A percentile compares a stretch with the other conserved stretches of the same genome.
Conservation (phyloP, 2,888 invertebrate genomes). For the Tenthredo scrophulariae region DNA sequence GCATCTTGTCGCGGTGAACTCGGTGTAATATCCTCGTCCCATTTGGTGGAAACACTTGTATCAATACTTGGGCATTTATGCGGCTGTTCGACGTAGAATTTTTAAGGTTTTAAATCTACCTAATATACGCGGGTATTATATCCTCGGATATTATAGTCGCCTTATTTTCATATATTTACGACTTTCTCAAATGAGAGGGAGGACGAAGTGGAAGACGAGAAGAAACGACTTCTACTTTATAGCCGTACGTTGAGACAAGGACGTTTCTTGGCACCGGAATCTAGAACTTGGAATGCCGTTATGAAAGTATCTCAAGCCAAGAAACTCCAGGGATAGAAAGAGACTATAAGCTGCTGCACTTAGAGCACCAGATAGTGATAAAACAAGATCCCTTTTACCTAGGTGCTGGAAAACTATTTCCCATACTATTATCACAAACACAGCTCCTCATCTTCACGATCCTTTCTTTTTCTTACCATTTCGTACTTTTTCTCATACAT, state of each 20-base stretch:
- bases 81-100: background rate
- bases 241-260: constrained; percentile 54
- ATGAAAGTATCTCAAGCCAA: constrained; percentile 42
- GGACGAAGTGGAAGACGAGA: background rate
- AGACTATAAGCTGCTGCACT: background rate
- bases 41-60: background rate
- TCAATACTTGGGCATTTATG: background rate
- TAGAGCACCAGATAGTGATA: background rate
- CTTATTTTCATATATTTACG: constrained; percentile 12
- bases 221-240: constrained; percentile 34
- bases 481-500: background rate
- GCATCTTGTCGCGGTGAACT: background rate
- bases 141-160: constrained; percentile 9
- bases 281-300: constrained; percentile 51
- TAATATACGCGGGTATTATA: constrained; percentile 21
- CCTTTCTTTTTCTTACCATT: background rate
- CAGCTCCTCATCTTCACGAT: background rate
- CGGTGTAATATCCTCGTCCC: background rate
- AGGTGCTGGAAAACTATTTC: background rate
- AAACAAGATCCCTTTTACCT: constrained; percentile 18
- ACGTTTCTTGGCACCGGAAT: constrained; percentile 60
- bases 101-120: constrained; percentile 13
- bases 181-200: background rate
- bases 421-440: background rate
- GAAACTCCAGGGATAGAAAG: background rate